Evolutionary conservation across 2,113 vertebrate genomes (phyloP).

Genomic region (Lepisosteus osseus): DNA sequence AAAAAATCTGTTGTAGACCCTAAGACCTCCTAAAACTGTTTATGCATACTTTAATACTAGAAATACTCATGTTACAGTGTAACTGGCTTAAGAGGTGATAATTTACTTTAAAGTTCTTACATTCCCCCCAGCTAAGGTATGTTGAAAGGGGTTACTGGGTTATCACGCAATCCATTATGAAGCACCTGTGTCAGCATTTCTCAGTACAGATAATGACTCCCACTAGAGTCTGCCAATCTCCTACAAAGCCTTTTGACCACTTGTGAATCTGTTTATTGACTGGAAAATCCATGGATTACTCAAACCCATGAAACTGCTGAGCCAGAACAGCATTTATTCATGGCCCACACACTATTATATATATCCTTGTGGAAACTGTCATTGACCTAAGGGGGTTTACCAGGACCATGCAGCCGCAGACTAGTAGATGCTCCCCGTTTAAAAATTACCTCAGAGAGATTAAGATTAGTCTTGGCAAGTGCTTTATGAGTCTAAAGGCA

Average conservation of each 20-base stretch:
- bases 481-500: too few species aligned
- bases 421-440: too few species aligned
- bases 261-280: slow-evolving; percentile 52
- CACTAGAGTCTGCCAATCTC: slow-evolving; percentile 8
- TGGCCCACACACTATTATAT: slow-evolving; percentile 36
- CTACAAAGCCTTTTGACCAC: slow-evolving; percentile 26
- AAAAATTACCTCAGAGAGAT: too few species aligned
- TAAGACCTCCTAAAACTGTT: too few species aligned
- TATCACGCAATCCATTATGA: slow-evolving; percentile 20
- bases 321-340: slow-evolving; percentile 40
- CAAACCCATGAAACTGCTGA: slow-evolving; percentile 52
- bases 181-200: slow-evolving; percentile 19
- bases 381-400: slow-evolving; percentile 19
- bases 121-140: slow-evolving; percentile 3
- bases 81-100: not conserved
- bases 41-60: too few species aligned
- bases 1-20: too few species aligned
- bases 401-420: not conserved
- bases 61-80: too few species aligned
- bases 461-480: too few species aligned
- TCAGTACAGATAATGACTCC: slow-evolving; percentile 10
- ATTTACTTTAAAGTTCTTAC: slow-evolving; percentile 13
- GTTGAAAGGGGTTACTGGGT: slow-evolving; percentile 22
- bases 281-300: slow-evolving; percentile 60
- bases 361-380: slow-evolving; percentile 16